Conservation (phyloP, 2,888 invertebrate species). For the Hartigia nigra region DNA sequence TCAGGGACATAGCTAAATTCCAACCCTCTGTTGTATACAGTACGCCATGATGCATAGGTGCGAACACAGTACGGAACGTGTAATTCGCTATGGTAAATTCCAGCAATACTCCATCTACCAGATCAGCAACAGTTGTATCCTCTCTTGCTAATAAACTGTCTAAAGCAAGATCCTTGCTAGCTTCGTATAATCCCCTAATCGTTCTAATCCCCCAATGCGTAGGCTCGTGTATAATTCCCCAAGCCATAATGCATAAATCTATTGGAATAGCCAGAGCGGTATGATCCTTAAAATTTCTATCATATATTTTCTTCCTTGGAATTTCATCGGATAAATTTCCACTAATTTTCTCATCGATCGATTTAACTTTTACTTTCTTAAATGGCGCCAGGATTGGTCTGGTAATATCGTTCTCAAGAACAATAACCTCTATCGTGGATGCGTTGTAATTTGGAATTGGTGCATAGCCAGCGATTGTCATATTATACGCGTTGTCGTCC, state of each 20-base stretch:
- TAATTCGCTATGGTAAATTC: slow-evolving; percentile 60
- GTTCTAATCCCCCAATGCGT: slow-evolving; percentile 52
- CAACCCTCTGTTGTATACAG: slow-evolving; percentile 49
- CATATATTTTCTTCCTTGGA: slow-evolving; percentile 33
- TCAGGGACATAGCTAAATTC: slow-evolving; percentile 55
- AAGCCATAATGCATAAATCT: slow-evolving; percentile 59
- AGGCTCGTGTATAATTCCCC: slow-evolving; percentile 59
- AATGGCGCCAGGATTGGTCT: slow-evolving; percentile 47
- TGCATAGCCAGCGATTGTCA: slow-evolving; percentile 40
- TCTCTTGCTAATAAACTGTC: slow-evolving; percentile 49
- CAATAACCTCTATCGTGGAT: slow-evolving; percentile 49
- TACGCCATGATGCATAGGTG: slow-evolving; percentile 50
- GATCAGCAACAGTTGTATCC: slow-evolving; percentile 46
- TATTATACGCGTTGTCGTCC: slow-evolving; percentile 28
- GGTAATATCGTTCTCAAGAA: slow-evolving; percentile 54
- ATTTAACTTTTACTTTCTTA: slow-evolving; percentile 14
- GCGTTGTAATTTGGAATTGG: slow-evolving; percentile 49
- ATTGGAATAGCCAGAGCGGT: slow-evolving; percentile 44
- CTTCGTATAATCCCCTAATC: slow-evolving; percentile 51
- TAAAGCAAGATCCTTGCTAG: slow-evolving; percentile 45
- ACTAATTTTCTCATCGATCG: not conserved
- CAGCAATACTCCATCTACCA: slow-evolving; percentile 44
- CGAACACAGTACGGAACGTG: slow-evolving; percentile 51
- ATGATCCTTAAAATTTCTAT: slow-evolving; percentile 46
- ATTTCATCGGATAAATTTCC: slow-evolving; percentile 12